These are phyloP conservation scores for Antedon mediterranea DNA, from an alignment of 53 echinoderm and acorn worm species.

Conservation along the genomic window DNA sequence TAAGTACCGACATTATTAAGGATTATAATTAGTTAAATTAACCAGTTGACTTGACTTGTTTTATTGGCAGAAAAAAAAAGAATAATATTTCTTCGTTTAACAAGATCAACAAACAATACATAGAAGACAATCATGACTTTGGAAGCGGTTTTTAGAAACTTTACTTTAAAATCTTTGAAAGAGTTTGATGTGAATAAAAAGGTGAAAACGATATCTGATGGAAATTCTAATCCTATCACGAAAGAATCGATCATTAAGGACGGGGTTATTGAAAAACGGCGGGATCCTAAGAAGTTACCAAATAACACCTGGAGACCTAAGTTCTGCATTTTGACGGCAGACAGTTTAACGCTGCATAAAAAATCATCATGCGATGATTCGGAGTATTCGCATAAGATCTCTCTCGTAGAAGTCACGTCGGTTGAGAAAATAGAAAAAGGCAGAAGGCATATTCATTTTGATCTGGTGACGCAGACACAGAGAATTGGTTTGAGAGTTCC, in stretches of 20 bases:
- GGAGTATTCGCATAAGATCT: constrained; percentile 30
- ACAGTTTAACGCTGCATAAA: constrained; percentile 53
- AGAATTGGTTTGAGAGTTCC: constrained; percentile 57
- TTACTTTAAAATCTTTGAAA: not conserved
- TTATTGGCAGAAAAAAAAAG: too few relatives aligned
- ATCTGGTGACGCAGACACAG: constrained; percentile 65
- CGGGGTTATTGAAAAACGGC: constrained; percentile 69
- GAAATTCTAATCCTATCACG: not conserved
- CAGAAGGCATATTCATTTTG: constrained; percentile 62
- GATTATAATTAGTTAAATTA: not conserved
- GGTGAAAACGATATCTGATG: not conserved
- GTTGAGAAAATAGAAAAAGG: constrained; percentile 82
- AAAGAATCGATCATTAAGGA: constrained; percentile 43
- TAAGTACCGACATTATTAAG: not conserved
- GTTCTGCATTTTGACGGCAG: constrained; percentile 67
- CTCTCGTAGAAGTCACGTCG: constrained; percentile 73
- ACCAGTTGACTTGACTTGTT: too few relatives aligned
- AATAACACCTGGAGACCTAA: constrained; percentile 39
- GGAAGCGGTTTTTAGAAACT: not conserved
- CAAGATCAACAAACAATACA: not conserved
- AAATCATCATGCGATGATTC: constrained; percentile 27
- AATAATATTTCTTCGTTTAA: not conserved
- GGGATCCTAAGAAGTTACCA: constrained; percentile 46
- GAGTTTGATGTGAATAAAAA: not conserved
- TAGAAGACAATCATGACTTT: not conserved